Percentiles rank a stretch among this genome's conserved stretches.
Evolutionary conservation across 2,113 vertebrate species (phyloP).

Genomic region (Tragelaphus imberbis): DNA sequence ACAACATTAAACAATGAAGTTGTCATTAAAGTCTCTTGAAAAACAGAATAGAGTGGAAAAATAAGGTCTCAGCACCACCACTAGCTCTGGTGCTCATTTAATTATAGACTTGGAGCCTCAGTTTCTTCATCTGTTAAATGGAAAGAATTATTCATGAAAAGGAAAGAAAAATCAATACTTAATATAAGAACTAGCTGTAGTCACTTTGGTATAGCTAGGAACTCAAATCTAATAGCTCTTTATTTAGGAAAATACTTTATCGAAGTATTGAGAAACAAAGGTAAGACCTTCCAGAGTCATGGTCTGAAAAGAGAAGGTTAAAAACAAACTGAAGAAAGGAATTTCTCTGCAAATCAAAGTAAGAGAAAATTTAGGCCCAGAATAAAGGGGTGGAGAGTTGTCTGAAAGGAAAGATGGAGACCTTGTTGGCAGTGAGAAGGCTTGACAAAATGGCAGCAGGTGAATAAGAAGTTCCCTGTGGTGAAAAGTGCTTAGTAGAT

Average conservation of each 20-base stretch:
- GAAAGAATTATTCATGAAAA: background rate
- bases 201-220: background rate
- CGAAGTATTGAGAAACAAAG: background rate
- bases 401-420: background rate
- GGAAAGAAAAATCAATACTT: background rate
- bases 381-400: background rate
- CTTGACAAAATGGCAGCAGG: background rate
- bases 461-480: background rate
- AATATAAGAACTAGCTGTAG: background rate
- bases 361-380: background rate
- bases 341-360: background rate
- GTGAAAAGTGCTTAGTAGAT: slow-evolving; percentile 7
- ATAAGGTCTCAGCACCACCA: background rate
- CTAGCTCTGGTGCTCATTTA: background rate
- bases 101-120: background rate
- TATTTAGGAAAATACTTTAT: background rate
- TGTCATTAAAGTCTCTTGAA: background rate
- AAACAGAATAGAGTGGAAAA: background rate
- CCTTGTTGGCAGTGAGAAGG: background rate
- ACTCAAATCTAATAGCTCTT: background rate
- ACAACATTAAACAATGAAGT: background rate
- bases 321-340: background rate
- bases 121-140: background rate
- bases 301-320: background rate
- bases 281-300: background rate